Evolutionary conservation across 23 tunicate species (phyloP), one percentile per base, ranked within the genome.

Genomic region (Styela plicata): DNA sequence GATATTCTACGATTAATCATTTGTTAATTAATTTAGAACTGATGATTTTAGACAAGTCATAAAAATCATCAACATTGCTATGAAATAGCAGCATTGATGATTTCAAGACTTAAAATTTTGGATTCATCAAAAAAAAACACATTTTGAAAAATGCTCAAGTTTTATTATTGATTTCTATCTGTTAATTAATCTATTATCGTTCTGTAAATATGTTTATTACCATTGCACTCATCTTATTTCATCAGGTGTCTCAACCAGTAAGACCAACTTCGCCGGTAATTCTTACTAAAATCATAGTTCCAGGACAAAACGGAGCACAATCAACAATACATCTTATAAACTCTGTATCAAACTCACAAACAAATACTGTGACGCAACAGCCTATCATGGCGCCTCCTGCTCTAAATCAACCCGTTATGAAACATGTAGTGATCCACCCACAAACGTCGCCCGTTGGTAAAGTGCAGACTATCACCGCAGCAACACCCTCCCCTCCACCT

Each of bases 401-500:
- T 3, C 7, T 57, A 24, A 76, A 53, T 23, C 64, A 52, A 21
- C 1, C 71, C 30, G 18, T 23, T 18, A 16, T 22, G 31, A 67
- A 29, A 67, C 71, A 67, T 29, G 36, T 76, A 21, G 31, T 76
- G 27, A 24, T 76, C 13, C 52, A 57, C 10, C 52, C 65, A 22
- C 31, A 21, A 17, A 32, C 64, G 0, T 35, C 81, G 21, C 35
- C 52, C 24, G 31, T 25, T 21, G 63, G 10, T n/a, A 37, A 1
- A 52, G n/a, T 67, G 7, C 53, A 52, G 30, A 37, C 21, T 25
- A 67, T 29, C 22, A 20, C 44, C 17, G 74, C 74, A 0, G 63
- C 90, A 22, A 78, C 76, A 27, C 69, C 84, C 24, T 17, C 80
- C 1, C 19, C 52, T 18, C 97, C 87, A 27, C 89, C 97, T 26